Evolutionary conservation across 2,113 vertebrate genomes (phyloP), one percentile per base, ranked within the genome.

Genomic region (Pollachius pollachius): DNA sequence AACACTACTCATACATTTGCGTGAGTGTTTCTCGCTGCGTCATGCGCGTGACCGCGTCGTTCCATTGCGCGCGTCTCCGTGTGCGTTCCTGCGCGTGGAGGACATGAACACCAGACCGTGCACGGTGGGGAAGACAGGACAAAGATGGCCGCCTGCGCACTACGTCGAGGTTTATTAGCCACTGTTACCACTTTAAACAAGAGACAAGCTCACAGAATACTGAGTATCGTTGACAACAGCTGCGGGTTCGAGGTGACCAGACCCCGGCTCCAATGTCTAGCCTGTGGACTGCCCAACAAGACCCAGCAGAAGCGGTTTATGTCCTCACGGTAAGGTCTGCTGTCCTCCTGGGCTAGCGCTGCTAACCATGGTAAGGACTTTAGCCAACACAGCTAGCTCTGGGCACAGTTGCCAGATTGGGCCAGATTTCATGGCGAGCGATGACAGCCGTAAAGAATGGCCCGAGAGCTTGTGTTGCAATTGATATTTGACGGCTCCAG

Each of bases 261-360:
- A 64, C 75, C 78, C 0, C 80, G 78, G 75, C 8, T 79, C 11
- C 78, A 65, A 48, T 91, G 91, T 62, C 83, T 85, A 41, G 66
- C 80, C 15, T 92, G 92, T 19, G 82, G 85, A 0, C 41, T 88
- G 69, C 1, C 77, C 41, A 76, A 67, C 65, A 76, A 41, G 0
- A 61, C 79, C 5, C 91, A 89, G 69, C 91, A 81, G 75, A 80
- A 41, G 68, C 83, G 91, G 75, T 88, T 89, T 64, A 90, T 93
- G 88, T 91, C 92, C 37, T 92, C 92, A 85, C 89, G 92, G 92
- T 93, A 90, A 90, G 89, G 62, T 30, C 37, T 67, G 25, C 30
- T 74, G 80, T 74, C 76, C 76, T 72, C 58, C 17, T 64, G 37
- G 18, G 61, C 23, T 67, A 13, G 3, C 48, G 2, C 7, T 64